Evolutionary conservation across 1,140 invertebrate species (phyloP), one percentile per base, ranked within the genome.

Genomic region (Melanaphis sacchari): DNA sequence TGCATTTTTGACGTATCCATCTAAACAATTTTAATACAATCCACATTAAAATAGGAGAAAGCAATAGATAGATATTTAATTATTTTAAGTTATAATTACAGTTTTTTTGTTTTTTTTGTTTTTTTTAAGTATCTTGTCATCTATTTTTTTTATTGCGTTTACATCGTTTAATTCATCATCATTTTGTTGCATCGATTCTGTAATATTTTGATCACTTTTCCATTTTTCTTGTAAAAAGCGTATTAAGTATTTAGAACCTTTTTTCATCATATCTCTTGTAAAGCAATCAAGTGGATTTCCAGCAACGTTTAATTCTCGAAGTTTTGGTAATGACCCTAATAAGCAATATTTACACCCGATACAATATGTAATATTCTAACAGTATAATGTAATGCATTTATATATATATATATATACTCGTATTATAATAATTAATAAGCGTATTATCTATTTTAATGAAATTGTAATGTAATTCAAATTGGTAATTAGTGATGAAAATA

Each of bases 171-270:
- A 4, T 89, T 11, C 46, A 38, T 41, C 22, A 41, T 89, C 54
- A 36, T 54, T 54, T 24, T 18, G 40, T 40, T 36, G 22, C 40
- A 59, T 40, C 4, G 22, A 40, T 38, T 90, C 88, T 15, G 4
- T 21, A 59, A 40, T 52, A 90, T 38, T 90, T 90, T 54, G n/a
- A 38, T 90, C 38, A 26, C 7, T 54, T 54, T 54, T 90, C 91
- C 91, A 92, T 52, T 92, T 43, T n/a, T 49, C 41, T 92, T 92
- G 76, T 84, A 92, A 82, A 82, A 81, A 92, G 8, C 43, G 7
- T 81, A 92, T 82, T 84, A 92, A 92, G 52, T 92, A 92, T 92
- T 92, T 92, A 26, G 91, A 92, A 84, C 91, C 91, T 84, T 84
- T 92, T 92, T 82, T 92, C n/a, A 92, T n/a, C 0, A 92, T 40